Evolutionary conservation across 2,797 vertebrate genomes (phyloP), one percentile per base, ranked within the genome.

Genomic region (Platyrinchus mystaceus): DNA sequence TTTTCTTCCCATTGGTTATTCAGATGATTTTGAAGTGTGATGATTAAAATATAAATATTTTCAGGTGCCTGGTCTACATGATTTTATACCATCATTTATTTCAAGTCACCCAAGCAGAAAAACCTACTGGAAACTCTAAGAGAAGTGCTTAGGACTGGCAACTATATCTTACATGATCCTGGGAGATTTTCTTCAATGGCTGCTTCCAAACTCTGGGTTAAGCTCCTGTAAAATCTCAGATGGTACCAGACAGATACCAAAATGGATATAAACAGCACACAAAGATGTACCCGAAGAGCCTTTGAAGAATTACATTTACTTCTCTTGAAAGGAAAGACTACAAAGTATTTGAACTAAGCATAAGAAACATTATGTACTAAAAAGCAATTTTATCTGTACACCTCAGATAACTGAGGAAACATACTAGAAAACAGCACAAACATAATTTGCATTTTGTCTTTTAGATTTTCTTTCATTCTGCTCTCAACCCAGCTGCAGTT

Each of bases 201-300:
- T 77, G 28, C 52, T 59, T 67, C 43, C 79, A 91, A 73, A 7
- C 43, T 41, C 39, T 36, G 26, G 5, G 11, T 47, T 64, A 70
- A 0, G 0, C 7, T 58, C 16, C 16, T 1, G 2, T 14, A 37
- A 90, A n/a, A 46, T 41, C 50, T 24, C 60, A 56, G 2, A 41
- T 24, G 0, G 3, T 2, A 58, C 17, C 43, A 78, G n/a, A 22
- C 11, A 64, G 10, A 64, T 43, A 27, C 26, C 77, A 60, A 81
- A 93, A 78, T 4, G 12, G 22, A 39, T 44, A 39, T 10, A 82
- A 73, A 67, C 0, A 14, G 59, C 22, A 73, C 17, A 30, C 6
- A 74, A 32, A 79, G 14, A 73, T 22, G 56, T 26, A 67, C 32
- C 52, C 44, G 26, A 83, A 79, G 49, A 80, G 21, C 23, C 44